Evolutionary conservation across 2,888 invertebrate species (phyloP).

Genomic region (Ceraclea dissimilis): DNA sequence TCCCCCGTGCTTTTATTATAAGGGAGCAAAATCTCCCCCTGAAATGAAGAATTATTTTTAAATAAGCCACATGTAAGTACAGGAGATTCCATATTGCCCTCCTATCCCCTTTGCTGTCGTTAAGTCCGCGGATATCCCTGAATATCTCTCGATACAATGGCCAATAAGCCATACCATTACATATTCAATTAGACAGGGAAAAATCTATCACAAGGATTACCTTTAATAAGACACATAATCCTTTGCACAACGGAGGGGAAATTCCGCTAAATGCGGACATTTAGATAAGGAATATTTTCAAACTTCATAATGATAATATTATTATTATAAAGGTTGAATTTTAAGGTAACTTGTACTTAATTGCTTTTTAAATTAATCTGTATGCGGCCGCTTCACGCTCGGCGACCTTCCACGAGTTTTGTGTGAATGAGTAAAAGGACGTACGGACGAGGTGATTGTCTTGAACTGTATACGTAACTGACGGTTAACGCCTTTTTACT

Average conservation of each 20-base stretch:
- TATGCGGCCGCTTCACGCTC: too few species aligned
- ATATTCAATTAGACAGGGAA: constrained; percentile 65
- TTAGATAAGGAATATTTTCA: not conserved
- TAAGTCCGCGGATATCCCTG: constrained; percentile 25
- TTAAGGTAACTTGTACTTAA: not conserved
- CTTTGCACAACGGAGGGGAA: constrained; percentile 26
- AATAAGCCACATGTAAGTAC: constrained; percentile 25
- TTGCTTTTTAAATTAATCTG: not conserved
- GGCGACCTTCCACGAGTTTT: too few species aligned
- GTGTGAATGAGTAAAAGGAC: too few species aligned
- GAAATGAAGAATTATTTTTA: constrained; percentile 21
- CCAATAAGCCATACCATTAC: constrained; percentile 51
- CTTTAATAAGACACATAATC: constrained; percentile 33
- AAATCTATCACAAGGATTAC: constrained; percentile 49
- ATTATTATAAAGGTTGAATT: not conserved
- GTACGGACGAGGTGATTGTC: too few species aligned
- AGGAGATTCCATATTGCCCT: constrained; percentile 23
- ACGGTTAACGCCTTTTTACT: too few species aligned
- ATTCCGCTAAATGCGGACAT: not conserved
- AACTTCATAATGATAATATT: too few species aligned
- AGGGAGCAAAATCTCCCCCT: not conserved
- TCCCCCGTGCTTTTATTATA: not conserved
- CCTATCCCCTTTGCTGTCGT: constrained; percentile 15
- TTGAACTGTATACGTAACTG: too few species aligned
- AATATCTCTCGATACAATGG: constrained; percentile 37